phyloP scores from a whole-genome alignment of 2,113 vertebrate genomes.

The Vulpes lagopus region DNA sequence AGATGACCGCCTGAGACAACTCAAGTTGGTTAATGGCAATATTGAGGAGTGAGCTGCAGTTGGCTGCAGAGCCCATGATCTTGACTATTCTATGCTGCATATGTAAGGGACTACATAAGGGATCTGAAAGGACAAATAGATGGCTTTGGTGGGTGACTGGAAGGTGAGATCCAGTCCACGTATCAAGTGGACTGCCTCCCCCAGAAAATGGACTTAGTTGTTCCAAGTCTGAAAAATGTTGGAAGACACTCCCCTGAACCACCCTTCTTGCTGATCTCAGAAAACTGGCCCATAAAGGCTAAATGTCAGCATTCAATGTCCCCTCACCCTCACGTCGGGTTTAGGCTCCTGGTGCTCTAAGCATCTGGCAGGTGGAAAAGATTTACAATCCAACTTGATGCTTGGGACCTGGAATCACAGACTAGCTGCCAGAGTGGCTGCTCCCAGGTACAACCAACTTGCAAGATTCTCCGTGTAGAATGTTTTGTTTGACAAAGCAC shows the following conservation, averaged over 20 bases:
- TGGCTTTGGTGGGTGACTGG: background rate
- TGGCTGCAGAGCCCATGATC: background rate
- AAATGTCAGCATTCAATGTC: background rate
- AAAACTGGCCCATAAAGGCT: background rate
- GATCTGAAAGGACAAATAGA: background rate
- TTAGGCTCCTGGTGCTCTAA: background rate
- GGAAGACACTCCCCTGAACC: background rate
- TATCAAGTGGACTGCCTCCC: background rate
- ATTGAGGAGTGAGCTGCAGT: background rate
- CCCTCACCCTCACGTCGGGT: too few relatives aligned
- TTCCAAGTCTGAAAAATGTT: background rate
- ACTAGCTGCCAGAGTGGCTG: background rate
- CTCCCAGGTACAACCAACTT: background rate
- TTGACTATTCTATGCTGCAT: background rate
- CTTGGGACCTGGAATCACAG: background rate
- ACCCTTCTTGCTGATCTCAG: background rate
- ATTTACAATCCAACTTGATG: background rate
- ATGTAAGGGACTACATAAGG: background rate
- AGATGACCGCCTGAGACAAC: background rate
- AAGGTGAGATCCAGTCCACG: background rate
- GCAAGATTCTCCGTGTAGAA: background rate
- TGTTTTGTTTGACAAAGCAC: background rate
- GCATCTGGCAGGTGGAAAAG: background rate
- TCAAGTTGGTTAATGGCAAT: background rate
- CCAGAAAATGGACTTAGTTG: background rate